Base-by-base conservation (phyloP, 2,888 invertebrate genomes). In the Proisotoma minuta region DNA sequence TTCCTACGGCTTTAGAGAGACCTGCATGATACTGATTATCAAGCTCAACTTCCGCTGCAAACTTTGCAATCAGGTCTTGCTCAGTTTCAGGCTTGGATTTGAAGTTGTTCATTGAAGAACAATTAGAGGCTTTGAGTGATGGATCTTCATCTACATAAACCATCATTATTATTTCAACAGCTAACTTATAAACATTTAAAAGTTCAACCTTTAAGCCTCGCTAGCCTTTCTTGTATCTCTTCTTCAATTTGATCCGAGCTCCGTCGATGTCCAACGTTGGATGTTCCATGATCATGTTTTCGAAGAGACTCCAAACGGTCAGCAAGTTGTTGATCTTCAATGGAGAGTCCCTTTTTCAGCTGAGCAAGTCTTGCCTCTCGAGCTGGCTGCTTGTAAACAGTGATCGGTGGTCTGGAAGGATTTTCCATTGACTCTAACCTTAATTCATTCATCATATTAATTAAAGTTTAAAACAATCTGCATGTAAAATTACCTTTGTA, bases 251-350 rank as follows among this genome's bases (percentile, higher is more conserved):
- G 50, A 2, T 57, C 64, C 2, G 68, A 69, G 26, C 57, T 65
- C 18, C 63, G 60, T 22, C 63, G 12, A 27, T 47, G 48, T 18
- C 54, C 51, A 8, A 24, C 28, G 12, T 28, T 40, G 1, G 3
- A 2, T 3, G 48, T 15, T 3, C 27, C 39, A 34, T 50, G 39
- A 40, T 53, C 59, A 48, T 57, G 57, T 27, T 59, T 60, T 76
- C 86, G 87, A 34, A 90, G 78, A 75, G 84, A 85, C 74, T 83
- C 82, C 59, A 90, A 78, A 62, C 88, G 82, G 68, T 86, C 83
- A 1, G 83, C 79, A 68, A 90, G 84, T 75, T 84, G 81, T 65
- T 83, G 81, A 76, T 87, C 86, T 48, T 77, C 80, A 2, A 79
- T 77, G 62, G 81, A 79, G 72, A 81, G 74, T 61, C 82, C 80